A percentile compares a stretch with the other conserved stretches of the same genome.
phyloP scores from a whole-genome alignment of 2,888 invertebrate genomes.

The Orthosia cruda region DNA sequence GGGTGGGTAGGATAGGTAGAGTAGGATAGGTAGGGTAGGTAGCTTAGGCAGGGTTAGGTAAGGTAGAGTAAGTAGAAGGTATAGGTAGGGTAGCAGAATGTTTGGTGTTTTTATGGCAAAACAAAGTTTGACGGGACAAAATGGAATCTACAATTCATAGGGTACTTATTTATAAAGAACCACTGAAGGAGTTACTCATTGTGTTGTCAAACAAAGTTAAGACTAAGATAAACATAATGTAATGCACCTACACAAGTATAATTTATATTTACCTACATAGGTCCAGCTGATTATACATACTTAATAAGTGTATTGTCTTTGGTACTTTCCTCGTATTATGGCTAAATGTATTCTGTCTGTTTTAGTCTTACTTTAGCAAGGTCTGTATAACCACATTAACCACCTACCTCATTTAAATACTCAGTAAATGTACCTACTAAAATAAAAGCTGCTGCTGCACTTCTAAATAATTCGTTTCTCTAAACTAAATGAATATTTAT shows the following conservation, averaged over 20 bases:
- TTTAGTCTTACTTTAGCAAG: conserved; percentile 5
- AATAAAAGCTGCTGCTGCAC: conserved; percentile 12
- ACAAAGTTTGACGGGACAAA: too few species aligned
- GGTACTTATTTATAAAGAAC: not conserved
- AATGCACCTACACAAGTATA: not conserved
- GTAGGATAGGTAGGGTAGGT: too few species aligned
- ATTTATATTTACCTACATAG: conserved; percentile 11
- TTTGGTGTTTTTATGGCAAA: too few species aligned
- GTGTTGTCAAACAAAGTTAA: conserved; percentile 20
- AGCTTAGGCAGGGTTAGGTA: too few species aligned
- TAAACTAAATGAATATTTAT: not conserved
- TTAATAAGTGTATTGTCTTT: too few species aligned
- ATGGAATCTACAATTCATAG: not conserved
- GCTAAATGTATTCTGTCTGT: too few species aligned
- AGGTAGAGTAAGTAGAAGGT: too few species aligned
- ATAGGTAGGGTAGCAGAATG: too few species aligned
- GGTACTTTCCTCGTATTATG: not conserved
- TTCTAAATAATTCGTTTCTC: not conserved
- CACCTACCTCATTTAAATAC: not conserved
- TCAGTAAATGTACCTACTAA: not conserved
- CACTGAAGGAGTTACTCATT: not conserved
- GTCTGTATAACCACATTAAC: not conserved
- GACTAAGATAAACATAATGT: conserved; percentile 5
- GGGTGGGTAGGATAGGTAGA: too few species aligned
- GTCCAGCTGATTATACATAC: conserved; percentile 20